These are phyloP conservation scores for Drosophila asahinai DNA, from an alignment of 1,140 invertebrate species.

Conservation along the genomic window DNA sequence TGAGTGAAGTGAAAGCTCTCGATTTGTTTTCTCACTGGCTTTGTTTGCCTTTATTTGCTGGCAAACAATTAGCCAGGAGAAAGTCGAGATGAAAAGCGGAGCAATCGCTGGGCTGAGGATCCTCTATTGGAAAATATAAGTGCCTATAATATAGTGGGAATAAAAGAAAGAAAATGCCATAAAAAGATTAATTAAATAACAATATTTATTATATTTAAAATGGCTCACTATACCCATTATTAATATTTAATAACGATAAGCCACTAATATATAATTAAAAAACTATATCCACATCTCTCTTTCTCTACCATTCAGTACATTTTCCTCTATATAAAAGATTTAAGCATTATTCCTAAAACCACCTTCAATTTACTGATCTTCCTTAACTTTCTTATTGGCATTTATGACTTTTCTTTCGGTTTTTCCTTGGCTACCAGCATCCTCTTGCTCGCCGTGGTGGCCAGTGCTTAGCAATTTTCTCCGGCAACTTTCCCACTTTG, in stretches of 20 bases:
- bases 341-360: not conserved
- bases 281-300: too few species aligned
- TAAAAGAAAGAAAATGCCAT: not conserved
- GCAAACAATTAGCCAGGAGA: slow-evolving; percentile 40
- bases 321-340: too few species aligned
- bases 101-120: not conserved
- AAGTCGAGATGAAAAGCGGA: slow-evolving; percentile 3
- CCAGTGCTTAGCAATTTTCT: slow-evolving; percentile 15
- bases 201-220: not conserved
- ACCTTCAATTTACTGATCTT: not conserved
- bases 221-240: too few species aligned
- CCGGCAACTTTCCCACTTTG: not conserved
- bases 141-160: not conserved
- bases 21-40: slow-evolving; percentile 53
- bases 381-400: not conserved
- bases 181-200: too few species aligned
- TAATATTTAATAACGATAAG: too few species aligned
- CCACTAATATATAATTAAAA: too few species aligned
- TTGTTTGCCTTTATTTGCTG: slow-evolving; percentile 34
- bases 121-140: too few species aligned
- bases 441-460: not conserved
- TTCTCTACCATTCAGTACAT: too few species aligned
- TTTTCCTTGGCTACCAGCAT: not conserved
- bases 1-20: slow-evolving; percentile 63
- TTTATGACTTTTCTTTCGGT: not conserved